phyloP scores from a whole-genome alignment of 2,113 vertebrate species.

The Dasyurus viverrinus region DNA sequence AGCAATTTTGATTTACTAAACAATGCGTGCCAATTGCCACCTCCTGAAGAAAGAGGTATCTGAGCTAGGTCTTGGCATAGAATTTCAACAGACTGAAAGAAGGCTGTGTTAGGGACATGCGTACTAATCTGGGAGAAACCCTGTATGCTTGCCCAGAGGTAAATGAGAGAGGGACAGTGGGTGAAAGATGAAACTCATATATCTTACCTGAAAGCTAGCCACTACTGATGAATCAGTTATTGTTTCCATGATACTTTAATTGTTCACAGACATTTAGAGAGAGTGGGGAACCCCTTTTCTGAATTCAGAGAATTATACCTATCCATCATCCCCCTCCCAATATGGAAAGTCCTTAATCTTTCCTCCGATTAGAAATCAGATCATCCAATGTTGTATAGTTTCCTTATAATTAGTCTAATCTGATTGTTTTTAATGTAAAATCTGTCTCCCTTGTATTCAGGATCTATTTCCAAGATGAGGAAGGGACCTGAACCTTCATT shows the following conservation, averaged over 20 bases:
- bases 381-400: neutral
- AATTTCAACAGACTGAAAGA: neutral
- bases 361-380: neutral
- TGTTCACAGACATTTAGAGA: neutral
- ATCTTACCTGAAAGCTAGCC: too few species aligned
- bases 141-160: neutral
- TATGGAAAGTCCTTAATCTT: neutral
- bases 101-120: neutral
- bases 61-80: neutral
- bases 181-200: too few species aligned
- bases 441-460: neutral
- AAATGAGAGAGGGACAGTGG: neutral
- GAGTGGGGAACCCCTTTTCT: neutral
- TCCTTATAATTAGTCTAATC: neutral
- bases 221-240: neutral
- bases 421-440: neutral
- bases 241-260: neutral
- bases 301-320: neutral
- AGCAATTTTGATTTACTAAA: neutral
- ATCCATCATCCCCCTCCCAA: neutral
- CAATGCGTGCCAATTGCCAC: too few species aligned
- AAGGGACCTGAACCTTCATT: neutral
- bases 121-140: neutral
- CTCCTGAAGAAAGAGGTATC: neutral
- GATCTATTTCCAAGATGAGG: neutral